Base-by-base conservation (phyloP, 2,797 vertebrate genomes). In the Gephyroberyx darwinii region DNA sequence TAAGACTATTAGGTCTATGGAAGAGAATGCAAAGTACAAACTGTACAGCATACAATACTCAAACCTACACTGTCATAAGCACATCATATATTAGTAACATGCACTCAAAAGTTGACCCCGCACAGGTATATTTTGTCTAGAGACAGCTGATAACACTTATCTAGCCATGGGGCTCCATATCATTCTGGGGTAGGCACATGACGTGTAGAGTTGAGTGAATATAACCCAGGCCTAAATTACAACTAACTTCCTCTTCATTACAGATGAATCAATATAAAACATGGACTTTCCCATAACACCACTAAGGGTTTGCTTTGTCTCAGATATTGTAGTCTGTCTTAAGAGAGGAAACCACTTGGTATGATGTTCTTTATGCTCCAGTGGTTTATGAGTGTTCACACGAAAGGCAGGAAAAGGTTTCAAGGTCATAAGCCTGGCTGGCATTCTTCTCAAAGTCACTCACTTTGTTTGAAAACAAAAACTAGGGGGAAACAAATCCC, bases 331-430 rank as follows among this genome's bases (percentile, higher is more conserved):
- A 13, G 4, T 41, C 14, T 61, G 43, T 60, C 8, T 47, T n/a
- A 39, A 8, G 10, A 30, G 37, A 55, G 60, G 33, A 63, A 57
- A 73, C 74, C 67, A 17, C 73, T 83, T 82, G 33, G 65, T 66
- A 33, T 67, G 82, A 83, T 75, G 20, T 26, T 56, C 26, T 78
- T 81, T 72, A 61, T 43, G 31, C 80, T 78, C 58, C 10, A 4
- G 63, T 48, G 76, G 73, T 86, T 83, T 71, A 84, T 69, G 57
- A 69, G 75, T n/a, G 17, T 22, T 30, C 35, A 72, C 55, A 78
- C 75, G 84, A 86, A 88, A 78, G 73, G 20, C 75, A 81, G 77
- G 66, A 84, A 78, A 50, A 51, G 14, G 59, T 48, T 65, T 82
- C 51, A 69, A 69, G 69, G 88, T 74, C 65, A 65, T 69, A 69